Evolutionary conservation across 2,888 invertebrate genomes (phyloP), one percentile per base, ranked within the genome.

Genomic region (Reticulitermes lucifugus): DNA sequence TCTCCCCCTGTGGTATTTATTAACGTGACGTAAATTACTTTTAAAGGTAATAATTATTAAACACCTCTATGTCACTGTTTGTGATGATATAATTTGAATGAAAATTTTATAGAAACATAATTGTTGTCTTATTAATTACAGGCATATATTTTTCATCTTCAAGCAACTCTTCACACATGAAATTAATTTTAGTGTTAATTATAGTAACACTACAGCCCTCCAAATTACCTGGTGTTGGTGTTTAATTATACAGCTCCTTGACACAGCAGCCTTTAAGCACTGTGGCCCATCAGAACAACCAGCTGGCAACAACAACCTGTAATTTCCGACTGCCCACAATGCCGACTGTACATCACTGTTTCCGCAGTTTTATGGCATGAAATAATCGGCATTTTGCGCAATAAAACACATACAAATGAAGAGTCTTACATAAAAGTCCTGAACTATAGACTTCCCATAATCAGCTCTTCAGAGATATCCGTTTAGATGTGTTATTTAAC

Each of bases 321-420:
- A 71, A 71, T 71, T 71, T 71, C 70, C 70, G 10, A 25, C 71
- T 71, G 29, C 71, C 71, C 29, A 71, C 71, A n/a, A 9, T 12
- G 46, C 46, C 60, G 12, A 46, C 4, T 46, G 46, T 46, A 46
- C 9, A 46, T 9, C 46, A 46, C 46, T 3, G 46, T 12, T 46
- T 12, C 46, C 46, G 9, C 46, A 46, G 9, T 6, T 12, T 46
- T 7, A 9, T 12, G 1, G 9, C 4, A 12, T 46, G 46, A 46
- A 46, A 46, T 46, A 46, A 46, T 46, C 10, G 10, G 9, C 46
- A 46, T 35, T 35, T 35, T 35, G 35, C 35, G 35, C 35, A 35
- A 35, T 4, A 35, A 4, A 35, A 0, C 35, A 4, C 35, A 35
- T 35, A 35, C 35, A 35, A 35, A 35, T 35, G 35, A 35, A 35